Evolutionary conservation across 2,888 invertebrate genomes (phyloP), one percentile per base, ranked within the genome.

Genomic region (Heteromurus nitidus): DNA sequence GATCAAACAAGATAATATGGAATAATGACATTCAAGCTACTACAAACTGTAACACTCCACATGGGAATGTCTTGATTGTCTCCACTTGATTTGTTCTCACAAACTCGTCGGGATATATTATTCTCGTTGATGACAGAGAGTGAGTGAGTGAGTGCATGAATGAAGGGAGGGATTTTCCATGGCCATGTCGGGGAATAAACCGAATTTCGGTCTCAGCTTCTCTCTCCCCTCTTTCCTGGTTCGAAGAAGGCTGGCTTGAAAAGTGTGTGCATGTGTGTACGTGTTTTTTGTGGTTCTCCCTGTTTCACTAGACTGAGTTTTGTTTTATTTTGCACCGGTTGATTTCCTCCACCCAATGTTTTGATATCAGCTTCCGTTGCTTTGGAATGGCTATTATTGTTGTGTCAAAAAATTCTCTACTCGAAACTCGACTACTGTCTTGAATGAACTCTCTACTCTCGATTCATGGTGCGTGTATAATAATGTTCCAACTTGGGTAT

Each of bases 231-330:
- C 22, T 50, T 44, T 36, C 44, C 22, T 24, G 13, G 11, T 24
- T 22, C 65, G 65, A 62, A 55, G 9, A 65, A 47, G 75, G 65
- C 62, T 75, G 65, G 75, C 64, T 75, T 28, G n/a, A n/a, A n/a
- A n/a, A n/a, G 50, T 26, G 50, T 65, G 18, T n/a, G 9, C 75
- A 24, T 18, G 65, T 74, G 47, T 68, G 47, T 68, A 28, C n/a
- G 42, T 31, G 30, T 62, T 69, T 73, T 58, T 55, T 70, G 9
- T 20, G 47, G 53, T 11, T 13, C 2, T 31, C 11, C n/a, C 5
- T 50, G 5, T 36, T 9, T 36, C 7, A 36, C n/a, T n/a, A n/a
- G n/a, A n/a, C n/a, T n/a, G n/a, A n/a, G n/a, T n/a, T n/a, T n/a
- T n/a, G n/a, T 5, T 9, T 36, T 36, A 5, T 13, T 5, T 36